Evolutionary conservation across 2,113 vertebrate genomes (phyloP).

Genomic region (Gnathonemus echidnorhynchus): DNA sequence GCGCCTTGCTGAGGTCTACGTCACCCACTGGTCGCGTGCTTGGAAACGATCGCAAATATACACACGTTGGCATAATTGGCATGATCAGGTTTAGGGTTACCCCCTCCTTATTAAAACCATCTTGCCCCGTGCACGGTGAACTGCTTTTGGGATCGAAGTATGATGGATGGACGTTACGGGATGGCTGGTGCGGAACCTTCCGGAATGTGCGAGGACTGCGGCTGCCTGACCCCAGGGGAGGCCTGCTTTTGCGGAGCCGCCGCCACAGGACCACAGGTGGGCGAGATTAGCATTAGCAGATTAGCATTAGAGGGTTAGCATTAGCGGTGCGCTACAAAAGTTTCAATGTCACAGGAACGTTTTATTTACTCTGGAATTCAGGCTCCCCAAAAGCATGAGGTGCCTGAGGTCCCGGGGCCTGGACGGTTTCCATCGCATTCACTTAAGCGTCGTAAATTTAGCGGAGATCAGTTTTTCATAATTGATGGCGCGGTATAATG

Average conservation of each 20-base stretch:
- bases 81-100: background rate
- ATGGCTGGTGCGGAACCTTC: background rate
- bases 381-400: background rate
- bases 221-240: background rate
- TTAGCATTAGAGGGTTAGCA: background rate
- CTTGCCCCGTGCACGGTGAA: background rate
- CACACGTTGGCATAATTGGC: background rate
- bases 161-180: background rate
- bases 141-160: background rate
- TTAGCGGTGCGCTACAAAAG: background rate
- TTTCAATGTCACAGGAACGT: background rate
- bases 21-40: background rate
- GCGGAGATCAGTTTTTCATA: conserved; percentile 5
- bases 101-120: background rate
- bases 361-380: background rate
- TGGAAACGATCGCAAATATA: background rate
- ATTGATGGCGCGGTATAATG: conserved; percentile 2
- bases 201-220: background rate
- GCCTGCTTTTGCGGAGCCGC: background rate
- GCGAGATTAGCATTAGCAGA: background rate
- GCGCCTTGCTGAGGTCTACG: background rate
- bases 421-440: background rate
- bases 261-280: background rate
- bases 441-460: background rate
- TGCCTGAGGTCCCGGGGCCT: background rate